Evolutionary conservation across 2,797 vertebrate genomes (phyloP).

Genomic region (Balearica regulorum): DNA sequence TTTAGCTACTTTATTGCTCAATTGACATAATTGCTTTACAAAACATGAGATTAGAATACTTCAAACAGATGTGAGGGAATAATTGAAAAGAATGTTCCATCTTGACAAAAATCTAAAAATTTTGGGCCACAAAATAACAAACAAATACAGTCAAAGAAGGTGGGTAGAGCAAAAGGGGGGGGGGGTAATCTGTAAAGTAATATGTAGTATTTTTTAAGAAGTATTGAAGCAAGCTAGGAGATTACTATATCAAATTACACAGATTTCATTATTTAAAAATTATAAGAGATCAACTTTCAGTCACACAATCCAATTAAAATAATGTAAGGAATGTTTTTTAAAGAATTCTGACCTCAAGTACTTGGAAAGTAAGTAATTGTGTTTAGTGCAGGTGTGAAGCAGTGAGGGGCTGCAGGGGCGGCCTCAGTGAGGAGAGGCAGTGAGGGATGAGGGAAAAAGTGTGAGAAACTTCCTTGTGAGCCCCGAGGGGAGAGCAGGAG

Average conservation of each 20-base stretch:
- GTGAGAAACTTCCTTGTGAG: not conserved
- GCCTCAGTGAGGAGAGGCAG: not conserved
- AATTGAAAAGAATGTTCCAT: not conserved
- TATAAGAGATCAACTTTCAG: not conserved
- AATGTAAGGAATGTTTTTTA: not conserved
- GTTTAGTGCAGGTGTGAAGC: not conserved
- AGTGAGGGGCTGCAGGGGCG: accelerated
- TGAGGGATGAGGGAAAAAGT: not conserved
- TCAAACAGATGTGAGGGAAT: not conserved
- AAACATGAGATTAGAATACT: not conserved
- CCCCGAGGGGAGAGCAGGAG: not conserved
- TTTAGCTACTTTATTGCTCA: not conserved
- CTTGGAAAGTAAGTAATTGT: not conserved
- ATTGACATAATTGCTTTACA: not conserved
- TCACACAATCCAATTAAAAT: not conserved
- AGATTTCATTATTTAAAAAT: not conserved
- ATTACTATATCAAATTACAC: not conserved
- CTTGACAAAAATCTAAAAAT: not conserved
- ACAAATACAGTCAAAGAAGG: not conserved
- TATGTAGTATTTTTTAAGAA: not conserved
- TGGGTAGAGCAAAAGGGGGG: not conserved
- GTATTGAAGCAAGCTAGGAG: not conserved
- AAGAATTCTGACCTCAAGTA: not conserved
- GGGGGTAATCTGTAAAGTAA: not conserved
- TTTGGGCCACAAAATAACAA: not conserved